phyloP scores from a whole-genome alignment of 53 echinoderm and acorn worm genomes.

The Hippasteria phrygiana region DNA sequence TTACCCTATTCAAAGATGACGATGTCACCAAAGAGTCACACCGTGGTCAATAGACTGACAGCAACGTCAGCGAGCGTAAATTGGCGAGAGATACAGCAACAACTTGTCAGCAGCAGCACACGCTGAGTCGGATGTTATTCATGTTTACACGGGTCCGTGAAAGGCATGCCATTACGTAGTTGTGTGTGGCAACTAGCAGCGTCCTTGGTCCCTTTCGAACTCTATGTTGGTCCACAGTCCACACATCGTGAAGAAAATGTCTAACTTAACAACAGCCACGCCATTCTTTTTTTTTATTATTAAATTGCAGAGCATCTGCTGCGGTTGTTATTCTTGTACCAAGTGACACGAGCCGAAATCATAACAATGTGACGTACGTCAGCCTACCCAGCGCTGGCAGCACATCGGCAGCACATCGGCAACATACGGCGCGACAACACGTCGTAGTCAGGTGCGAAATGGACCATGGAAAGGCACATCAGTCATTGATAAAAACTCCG shows the following conservation, averaged over 20 bases:
- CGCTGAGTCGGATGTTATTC: conserved; percentile 42
- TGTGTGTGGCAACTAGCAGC: background rate
- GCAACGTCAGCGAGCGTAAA: background rate
- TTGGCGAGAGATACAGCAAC: background rate
- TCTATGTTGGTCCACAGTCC: too few species aligned
- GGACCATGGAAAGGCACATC: conserved; percentile 12
- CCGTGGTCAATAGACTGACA: background rate
- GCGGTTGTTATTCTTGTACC: conserved; percentile 36
- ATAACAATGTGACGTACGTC: conserved; percentile 3
- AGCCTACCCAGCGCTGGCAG: background rate
- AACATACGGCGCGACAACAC: too few species aligned
- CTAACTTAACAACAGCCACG: background rate
- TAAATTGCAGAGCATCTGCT: background rate
- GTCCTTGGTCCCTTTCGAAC: too few species aligned
- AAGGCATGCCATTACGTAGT: background rate
- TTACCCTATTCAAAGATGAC: conserved; percentile 12
- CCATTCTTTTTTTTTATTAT: background rate
- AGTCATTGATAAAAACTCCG: conserved; percentile 11
- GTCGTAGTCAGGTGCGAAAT: conserved; percentile 16
- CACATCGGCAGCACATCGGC: too few species aligned
- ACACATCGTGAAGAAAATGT: background rate
- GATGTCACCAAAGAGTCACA: background rate
- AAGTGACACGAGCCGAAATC: conserved; percentile 22
- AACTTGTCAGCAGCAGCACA: background rate
- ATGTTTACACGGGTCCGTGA: background rate